A percentile compares a stretch with the other conserved stretches of the same genome.
Evolutionary conservation across 1,140 invertebrate genomes (phyloP).

Genomic region (Nixonia krombeini): DNA sequence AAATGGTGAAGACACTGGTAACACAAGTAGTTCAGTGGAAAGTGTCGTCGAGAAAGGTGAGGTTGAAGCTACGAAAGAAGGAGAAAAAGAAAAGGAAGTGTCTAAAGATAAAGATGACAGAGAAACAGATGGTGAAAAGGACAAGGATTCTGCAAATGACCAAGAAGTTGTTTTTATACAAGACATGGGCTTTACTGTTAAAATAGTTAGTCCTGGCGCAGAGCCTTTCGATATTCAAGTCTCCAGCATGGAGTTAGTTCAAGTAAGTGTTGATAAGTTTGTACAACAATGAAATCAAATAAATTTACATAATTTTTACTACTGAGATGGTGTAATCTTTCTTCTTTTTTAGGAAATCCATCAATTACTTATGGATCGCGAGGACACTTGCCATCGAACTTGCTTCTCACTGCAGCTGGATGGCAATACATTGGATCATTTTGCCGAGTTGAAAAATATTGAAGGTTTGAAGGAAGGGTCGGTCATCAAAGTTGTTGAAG

Average conservation of each 20-base stretch:
- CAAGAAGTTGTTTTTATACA: conserved; percentile 92
- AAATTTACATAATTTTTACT: no score
- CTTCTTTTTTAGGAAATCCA: conserved; percentile 89
- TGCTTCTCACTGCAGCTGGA: conserved; percentile 98
- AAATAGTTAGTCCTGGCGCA: conserved; percentile 89
- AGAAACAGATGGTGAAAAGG: conserved; percentile 58
- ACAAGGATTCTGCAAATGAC: conserved; percentile 68
- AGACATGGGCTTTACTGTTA: conserved; percentile 93
- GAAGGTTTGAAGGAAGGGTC: conserved; percentile 96
- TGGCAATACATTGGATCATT: conserved; percentile 95
- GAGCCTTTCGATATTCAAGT: conserved; percentile 96
- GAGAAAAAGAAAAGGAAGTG: conserved; percentile 64
- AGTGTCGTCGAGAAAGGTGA: conserved; percentile 72
- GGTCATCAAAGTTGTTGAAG: conserved; percentile 92
- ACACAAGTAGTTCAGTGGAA: conserved; percentile 52
- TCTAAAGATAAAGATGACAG: conserved; percentile 63
- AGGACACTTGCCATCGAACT: conserved; percentile 97
- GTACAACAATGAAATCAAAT: no score
- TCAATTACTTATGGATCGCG: conserved; percentile 96
- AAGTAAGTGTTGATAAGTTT: no score
- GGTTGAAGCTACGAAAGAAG: conserved; percentile 72
- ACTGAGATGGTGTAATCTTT: no score
- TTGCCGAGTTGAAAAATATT: conserved; percentile 97
- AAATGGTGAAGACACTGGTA: conserved; percentile 51
- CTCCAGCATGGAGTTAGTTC: conserved; percentile 97